phyloP scores from a whole-genome alignment of 2,888 invertebrate genomes.

The Aquatica leii region DNA sequence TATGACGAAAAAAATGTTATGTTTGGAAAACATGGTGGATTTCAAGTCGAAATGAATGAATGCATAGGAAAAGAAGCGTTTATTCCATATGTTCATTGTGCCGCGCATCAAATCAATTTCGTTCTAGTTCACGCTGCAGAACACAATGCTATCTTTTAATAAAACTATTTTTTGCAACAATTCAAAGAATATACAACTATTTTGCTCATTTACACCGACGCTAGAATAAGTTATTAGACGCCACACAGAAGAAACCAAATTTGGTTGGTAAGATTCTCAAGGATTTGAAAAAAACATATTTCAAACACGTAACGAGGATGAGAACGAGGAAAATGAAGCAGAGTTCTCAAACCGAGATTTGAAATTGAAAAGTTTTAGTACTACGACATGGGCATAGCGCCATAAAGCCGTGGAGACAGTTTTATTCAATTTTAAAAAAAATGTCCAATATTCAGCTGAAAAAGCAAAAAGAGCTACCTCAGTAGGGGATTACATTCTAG shows the following conservation, averaged over 20 bases:
- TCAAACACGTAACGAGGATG: not conserved
- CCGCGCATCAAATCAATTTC: too few species aligned
- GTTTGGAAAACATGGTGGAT: too few species aligned
- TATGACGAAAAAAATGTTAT: too few species aligned
- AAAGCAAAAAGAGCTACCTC: not conserved
- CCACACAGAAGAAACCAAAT: not conserved
- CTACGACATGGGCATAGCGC: not conserved
- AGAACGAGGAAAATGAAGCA: slow-evolving; percentile 3
- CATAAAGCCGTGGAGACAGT: slow-evolving; percentile 2
- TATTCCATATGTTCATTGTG: too few species aligned
- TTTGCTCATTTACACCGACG: too few species aligned
- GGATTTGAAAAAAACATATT: not conserved
- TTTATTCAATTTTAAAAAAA: not conserved
- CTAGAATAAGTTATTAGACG: too few species aligned
- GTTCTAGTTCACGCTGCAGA: too few species aligned
- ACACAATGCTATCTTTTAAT: too few species aligned
- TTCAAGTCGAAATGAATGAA: too few species aligned
- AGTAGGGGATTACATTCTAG: slow-evolving; percentile 1
- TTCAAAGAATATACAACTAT: too few species aligned
- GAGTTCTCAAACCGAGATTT: slow-evolving; percentile 1
- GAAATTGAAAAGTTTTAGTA: slow-evolving; percentile 1
- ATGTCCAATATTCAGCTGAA: slow-evolving; percentile 2
- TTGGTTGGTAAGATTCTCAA: slow-evolving; percentile 5
- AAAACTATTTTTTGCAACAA: too few species aligned
- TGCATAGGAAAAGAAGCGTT: too few species aligned